These are phyloP conservation scores for Falcaria lacertinaria DNA, from an alignment of 2,888 invertebrate genomes.

Conservation along the genomic window DNA sequence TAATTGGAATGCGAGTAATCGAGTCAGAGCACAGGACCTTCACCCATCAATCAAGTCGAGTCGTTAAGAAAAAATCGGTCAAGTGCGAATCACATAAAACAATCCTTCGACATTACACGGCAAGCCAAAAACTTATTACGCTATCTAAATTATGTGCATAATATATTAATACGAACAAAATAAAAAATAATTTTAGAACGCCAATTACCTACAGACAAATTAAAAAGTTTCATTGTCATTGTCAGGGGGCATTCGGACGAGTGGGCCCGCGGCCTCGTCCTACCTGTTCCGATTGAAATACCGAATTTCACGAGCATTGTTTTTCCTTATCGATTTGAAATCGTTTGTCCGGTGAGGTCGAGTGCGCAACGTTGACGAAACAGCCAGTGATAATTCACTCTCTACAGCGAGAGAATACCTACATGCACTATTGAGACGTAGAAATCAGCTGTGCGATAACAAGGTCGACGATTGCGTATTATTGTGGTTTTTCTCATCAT, in stretches of 20 bases:
- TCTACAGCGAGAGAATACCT: constrained; percentile 16
- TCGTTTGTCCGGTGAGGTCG: constrained; percentile 39
- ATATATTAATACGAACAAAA: too few species aligned
- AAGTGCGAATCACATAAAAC: not conserved
- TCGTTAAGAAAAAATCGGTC: not conserved
- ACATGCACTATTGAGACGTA: constrained; percentile 28
- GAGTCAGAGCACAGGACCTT: constrained; percentile 20
- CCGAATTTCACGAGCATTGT: constrained; percentile 32
- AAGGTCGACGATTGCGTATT: constrained; percentile 35
- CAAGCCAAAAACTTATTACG: too few species aligned
- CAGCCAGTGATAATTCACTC: constrained; percentile 18
- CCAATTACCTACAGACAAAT: constrained; percentile 7
- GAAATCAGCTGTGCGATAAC: constrained; percentile 48
- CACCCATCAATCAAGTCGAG: constrained; percentile 16
- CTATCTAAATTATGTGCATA: too few species aligned
- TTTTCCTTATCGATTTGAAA: constrained; percentile 56
- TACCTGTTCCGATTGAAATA: constrained; percentile 32
- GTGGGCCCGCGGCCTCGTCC: constrained; percentile 32
- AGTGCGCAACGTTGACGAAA: constrained; percentile 45
- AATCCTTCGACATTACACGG: not conserved
- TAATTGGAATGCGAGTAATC: constrained; percentile 11
- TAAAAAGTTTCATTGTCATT: constrained; percentile 48
- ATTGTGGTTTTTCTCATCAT: constrained; percentile 34
- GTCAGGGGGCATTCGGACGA: constrained; percentile 26
- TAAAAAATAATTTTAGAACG: too few species aligned